Percentiles rank a stretch among this genome's conserved stretches.
phyloP scores from a whole-genome alignment of 2,113 vertebrate genomes.

The Anas platyrhynchos region DNA sequence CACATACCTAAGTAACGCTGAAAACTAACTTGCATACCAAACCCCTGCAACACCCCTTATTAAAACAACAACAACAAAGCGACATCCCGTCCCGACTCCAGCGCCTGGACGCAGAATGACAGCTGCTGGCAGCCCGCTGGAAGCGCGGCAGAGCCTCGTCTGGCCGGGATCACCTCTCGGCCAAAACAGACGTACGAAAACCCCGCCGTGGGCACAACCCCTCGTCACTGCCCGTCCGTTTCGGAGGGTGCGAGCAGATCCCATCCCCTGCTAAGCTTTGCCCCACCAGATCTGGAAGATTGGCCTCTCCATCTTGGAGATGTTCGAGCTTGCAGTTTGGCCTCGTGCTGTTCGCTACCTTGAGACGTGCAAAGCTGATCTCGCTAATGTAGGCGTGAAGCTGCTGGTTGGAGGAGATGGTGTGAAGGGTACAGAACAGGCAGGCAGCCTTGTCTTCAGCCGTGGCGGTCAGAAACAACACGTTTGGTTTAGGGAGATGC shows the following conservation, averaged over 20 bases:
- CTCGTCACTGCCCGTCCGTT: not conserved
- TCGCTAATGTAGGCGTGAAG: not conserved
- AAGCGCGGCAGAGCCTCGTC: not conserved
- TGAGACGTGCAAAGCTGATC: not conserved
- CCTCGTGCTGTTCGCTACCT: not conserved
- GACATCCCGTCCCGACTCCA: not conserved
- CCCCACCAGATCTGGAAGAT: not conserved
- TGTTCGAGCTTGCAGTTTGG: not conserved
- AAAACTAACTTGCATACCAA: not conserved
- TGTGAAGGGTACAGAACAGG: not conserved
- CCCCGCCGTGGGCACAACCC: accelerated
- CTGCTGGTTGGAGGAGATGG: not conserved
- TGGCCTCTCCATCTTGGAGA: not conserved
- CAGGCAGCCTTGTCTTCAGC: not conserved
- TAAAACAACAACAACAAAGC: not conserved
- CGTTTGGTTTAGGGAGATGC: not conserved
- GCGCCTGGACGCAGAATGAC: accelerated
- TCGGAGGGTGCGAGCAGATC: not conserved
- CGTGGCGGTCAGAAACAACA: not conserved
- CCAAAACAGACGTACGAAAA: not conserved
- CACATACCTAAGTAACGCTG: not conserved
- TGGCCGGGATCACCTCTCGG: not conserved
- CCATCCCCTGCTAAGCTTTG: not conserved
- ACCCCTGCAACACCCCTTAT: not conserved
- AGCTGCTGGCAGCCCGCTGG: not conserved